phyloP scores from a whole-genome alignment of 2,888 invertebrate species.

The Micropterix aruncella region DNA sequence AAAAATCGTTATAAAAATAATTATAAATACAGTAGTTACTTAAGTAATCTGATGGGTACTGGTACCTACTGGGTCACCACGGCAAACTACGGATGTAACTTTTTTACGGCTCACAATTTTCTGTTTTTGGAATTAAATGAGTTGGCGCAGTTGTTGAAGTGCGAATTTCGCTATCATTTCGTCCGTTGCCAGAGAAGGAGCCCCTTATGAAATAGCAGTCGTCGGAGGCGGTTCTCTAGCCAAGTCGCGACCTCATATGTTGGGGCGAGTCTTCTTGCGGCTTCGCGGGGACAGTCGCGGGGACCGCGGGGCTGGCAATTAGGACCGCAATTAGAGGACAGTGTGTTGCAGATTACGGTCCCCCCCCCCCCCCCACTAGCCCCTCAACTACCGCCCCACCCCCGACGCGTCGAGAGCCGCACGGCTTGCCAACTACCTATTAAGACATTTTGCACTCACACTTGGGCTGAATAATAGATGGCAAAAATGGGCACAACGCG shows the following conservation, averaged over 20 bases:
- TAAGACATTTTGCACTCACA: constrained; percentile 21
- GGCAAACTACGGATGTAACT: too few relatives aligned
- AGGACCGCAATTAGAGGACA: constrained; percentile 40
- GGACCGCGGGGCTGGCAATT: constrained; percentile 25
- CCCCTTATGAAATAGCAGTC: not conserved
- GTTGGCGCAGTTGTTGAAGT: not conserved
- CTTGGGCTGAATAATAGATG: not conserved
- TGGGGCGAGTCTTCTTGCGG: constrained; percentile 2
- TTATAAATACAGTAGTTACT: too few relatives aligned
- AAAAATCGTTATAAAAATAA: not conserved
- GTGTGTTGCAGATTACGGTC: constrained; percentile 36
- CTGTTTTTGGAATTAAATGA: not conserved
- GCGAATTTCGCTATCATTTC: not conserved
- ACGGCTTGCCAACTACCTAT: constrained; percentile 35
- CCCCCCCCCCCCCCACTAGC: constrained; percentile 22
- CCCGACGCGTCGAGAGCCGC: constrained; percentile 27
- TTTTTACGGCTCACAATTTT: too few relatives aligned
- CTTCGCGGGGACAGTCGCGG: constrained; percentile 15
- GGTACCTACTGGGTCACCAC: too few relatives aligned
- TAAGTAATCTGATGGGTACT: too few relatives aligned
- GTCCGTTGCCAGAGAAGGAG: not conserved
- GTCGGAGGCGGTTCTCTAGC: not conserved
- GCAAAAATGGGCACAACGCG: not conserved
- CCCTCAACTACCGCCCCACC: constrained; percentile 12
- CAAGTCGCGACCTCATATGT: not conserved